These are phyloP conservation scores for Scylla paramamosain DNA, from an alignment of 1,140 invertebrate species.

Conservation along the genomic window DNA sequence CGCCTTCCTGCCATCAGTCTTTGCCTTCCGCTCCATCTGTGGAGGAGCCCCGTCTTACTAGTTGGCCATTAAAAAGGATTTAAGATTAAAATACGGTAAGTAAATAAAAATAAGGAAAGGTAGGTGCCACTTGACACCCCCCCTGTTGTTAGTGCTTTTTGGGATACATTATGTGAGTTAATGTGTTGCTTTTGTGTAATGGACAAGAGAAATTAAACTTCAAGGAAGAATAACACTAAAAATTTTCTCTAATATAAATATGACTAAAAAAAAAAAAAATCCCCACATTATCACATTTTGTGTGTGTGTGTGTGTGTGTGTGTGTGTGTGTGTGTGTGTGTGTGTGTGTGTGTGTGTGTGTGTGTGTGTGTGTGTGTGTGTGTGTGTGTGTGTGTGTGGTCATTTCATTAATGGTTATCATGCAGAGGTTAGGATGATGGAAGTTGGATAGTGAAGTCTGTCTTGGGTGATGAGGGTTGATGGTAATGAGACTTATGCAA, in stretches of 20 bases:
- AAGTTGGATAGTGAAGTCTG: not conserved
- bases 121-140: not conserved
- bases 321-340: not conserved
- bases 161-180: not conserved
- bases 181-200: not conserved
- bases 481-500: not conserved
- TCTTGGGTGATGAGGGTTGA: not conserved
- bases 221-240: not conserved
- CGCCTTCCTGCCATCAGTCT: conserved; percentile 47
- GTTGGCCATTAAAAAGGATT: conserved; percentile 25
- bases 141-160: not conserved
- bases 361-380: not conserved
- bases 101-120: not conserved
- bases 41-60: conserved; percentile 41
- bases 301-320: not conserved
- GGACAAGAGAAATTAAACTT: not conserved
- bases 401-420: not conserved
- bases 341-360: not conserved
- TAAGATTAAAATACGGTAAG: not conserved
- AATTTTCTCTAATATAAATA: not conserved
- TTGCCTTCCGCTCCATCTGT: conserved; percentile 59
- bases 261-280: not conserved
- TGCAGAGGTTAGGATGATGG: not conserved
- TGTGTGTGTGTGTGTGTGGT: not conserved
- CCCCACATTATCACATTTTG: not conserved